Evolutionary conservation across 92 coral and sea anemone species (phyloP), one percentile per base, ranked within the genome.

Genomic region (Heliopora coerulea): DNA sequence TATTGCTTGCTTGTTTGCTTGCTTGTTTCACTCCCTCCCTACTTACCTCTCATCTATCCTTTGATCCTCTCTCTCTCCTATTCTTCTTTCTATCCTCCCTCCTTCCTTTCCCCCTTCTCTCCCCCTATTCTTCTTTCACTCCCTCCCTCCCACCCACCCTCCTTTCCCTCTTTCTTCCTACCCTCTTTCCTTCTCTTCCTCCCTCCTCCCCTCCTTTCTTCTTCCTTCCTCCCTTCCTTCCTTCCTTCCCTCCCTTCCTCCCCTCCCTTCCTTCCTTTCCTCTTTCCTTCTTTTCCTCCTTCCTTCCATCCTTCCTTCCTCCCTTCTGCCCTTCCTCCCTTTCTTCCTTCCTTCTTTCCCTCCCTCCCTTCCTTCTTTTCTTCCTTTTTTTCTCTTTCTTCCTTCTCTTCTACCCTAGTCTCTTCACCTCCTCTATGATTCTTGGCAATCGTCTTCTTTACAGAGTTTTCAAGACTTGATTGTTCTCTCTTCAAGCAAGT

Each of bases 401-500:
- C 15, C 13, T 54, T 2, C 15, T 15, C 52, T 46, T 15, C n/a
- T 15, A 6, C 15, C 15, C n/a, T 15, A 6, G 12, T 15, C 52
- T 46, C 15, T n/a, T 15, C 2, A 6, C n/a, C n/a, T 2, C 15
- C 15, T 15, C n/a, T 15, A 8, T 6, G 15, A 6, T 7, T 15
- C n/a, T 27, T 63, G 26, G 13, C 39, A 17, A 34, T 63, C 21
- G 11, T 63, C 46, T 63, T 21, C 2, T 19, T 39, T 67, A 35
- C 18, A 67, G 74, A 67, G 39, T 48, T 67, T 67, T 48, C 74
- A 44, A 27, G 74, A 67, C 21, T 44, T 67, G 18, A 58, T 67
- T 48, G 20, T 44, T 20, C 24, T 34, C 1, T 46, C 74, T 8
- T 21, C 74, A 25, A 44, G 49, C 59, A 67, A 46, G 6, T 23